These are phyloP conservation scores for Gallinago nigripennis DNA, from an alignment of 2,797 vertebrate species.

Conservation along the genomic window DNA sequence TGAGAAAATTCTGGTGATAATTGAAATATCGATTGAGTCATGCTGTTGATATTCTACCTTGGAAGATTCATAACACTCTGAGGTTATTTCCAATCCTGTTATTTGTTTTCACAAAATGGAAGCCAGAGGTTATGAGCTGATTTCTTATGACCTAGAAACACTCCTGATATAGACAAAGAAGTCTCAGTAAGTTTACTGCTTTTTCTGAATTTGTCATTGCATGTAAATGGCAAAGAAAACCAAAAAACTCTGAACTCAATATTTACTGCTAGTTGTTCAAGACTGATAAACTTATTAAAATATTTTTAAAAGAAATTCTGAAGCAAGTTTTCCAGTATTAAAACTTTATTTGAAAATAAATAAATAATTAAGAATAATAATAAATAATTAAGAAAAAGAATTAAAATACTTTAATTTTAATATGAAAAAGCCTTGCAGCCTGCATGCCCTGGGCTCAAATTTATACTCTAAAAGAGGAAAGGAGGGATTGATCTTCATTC, in stretches of 20 bases:
- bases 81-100: conserved; percentile 46
- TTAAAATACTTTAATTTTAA: background rate
- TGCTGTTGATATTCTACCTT: conserved; percentile 54
- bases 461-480: background rate
- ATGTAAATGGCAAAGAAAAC: background rate
- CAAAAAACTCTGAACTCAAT: background rate
- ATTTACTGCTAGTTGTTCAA: background rate
- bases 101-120: conserved; percentile 68
- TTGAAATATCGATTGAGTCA: conserved; percentile 61
- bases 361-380: background rate
- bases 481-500: background rate
- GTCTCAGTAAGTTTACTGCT: background rate
- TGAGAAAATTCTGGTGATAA: conserved; percentile 61
- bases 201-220: background rate
- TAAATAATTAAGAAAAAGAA: background rate
- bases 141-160: conserved; percentile 51
- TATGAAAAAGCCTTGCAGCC: background rate
- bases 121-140: conserved; percentile 61
- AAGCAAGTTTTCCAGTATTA: background rate
- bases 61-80: conserved; percentile 24
- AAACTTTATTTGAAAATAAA: background rate
- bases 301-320: background rate
- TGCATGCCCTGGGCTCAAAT: background rate
- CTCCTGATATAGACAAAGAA: background rate
- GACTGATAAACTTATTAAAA: background rate